Base-by-base conservation (phyloP, 2,888 invertebrate genomes). In the Agrilus biguttatus region DNA sequence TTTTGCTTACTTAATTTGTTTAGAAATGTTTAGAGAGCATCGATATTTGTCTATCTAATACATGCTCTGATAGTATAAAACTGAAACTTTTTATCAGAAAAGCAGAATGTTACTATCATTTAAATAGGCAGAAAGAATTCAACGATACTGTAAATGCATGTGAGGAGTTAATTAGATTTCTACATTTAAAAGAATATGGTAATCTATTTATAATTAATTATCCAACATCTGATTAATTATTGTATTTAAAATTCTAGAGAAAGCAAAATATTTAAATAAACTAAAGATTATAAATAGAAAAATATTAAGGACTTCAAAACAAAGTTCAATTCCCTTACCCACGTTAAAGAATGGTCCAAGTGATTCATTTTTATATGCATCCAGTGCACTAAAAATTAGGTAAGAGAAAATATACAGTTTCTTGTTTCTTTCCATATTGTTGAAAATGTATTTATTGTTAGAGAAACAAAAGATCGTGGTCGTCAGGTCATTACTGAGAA, bases 51-150 rank as follows among this genome's bases (percentile, higher is more conserved):
- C 59, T 81, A 10, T 61, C 70, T 33, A 66, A 71, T 49, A 72
- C 73, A 8, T 84, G 83, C 57, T 81, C 84, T 0, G 56, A 63
- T 34, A 72, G 75, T 44, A 66, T 76, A 40, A 65, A 65, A 28
- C 74, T 77, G 53, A 87, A 86, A 64, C 63, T 88, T 42, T 66
- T 75, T 41, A 61, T 81, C 14, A 71, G 86, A 19, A 69, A 73
- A 51, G 77, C 75, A 1, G 75, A 80, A 52, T 83, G 83, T 60
- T 71, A 71, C 49, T 63, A 71, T 14, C 73, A 77, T 55, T 56
- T 80, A 44, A 51, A 55, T 6, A 49, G 55, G 41, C 14, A 39
- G 14, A 35, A 41, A 1, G 17, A 44, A 17, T 37, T 42, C 14
- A 14, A 41, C n/a, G 23, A 32, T 8, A 28, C 17, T 36, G 37